Base-by-base conservation (phyloP, 1,140 invertebrate genomes). In the Akabosia matsudoensis region DNA sequence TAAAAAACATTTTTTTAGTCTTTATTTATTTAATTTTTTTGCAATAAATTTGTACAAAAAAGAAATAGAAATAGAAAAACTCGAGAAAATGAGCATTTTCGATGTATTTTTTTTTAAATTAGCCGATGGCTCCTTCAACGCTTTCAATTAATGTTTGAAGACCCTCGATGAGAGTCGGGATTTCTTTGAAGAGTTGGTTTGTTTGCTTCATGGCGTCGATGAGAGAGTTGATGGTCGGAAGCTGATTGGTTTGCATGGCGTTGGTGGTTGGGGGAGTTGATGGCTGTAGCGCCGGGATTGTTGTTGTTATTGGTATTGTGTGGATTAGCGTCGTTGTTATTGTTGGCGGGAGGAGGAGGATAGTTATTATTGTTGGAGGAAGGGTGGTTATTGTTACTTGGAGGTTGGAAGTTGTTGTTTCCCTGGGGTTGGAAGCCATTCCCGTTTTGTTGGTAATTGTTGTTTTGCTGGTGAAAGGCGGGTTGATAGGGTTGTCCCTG, bases 91-190 rank as follows among this genome's bases (percentile, higher is more conserved):
- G 18, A 45, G 7, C 18, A 18, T 45, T 45, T 10, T 45, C n/a
- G n/a, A n/a, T 45, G 37, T 45, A 45, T 45, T 45, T 45, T 45
- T 7, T 45, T 45, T 45, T 45, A 45, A 45, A 45, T 72, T 31
- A 34, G 7, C 70, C 70, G 14, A 72, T 22, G 3, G 45, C 78
- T 10, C 76, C 77, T 24, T 81, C 78, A 70, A 79, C 75, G 24
- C 80, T 76, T 31, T 79, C 78, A 0, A 81, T 77, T 24, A 81
- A 52, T 4, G 73, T 61, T 26, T 81, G 78, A 0, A 81, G 51
- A 1, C 77, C 75, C 75, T 79, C 78, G 51, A 81, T 78, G 3
- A 81, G 26, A 33, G 76, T 77, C 33, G 80, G 80, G 18, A 81
- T 56, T 45, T 81, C 77, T 31, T 74, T 78, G 16, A 81, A 61